Percentiles rank a stretch among this genome's conserved stretches.
These are phyloP conservation scores for Paedocypris micromegethes DNA, from an alignment of 2,797 vertebrate species.

Conservation along the genomic window DNA sequence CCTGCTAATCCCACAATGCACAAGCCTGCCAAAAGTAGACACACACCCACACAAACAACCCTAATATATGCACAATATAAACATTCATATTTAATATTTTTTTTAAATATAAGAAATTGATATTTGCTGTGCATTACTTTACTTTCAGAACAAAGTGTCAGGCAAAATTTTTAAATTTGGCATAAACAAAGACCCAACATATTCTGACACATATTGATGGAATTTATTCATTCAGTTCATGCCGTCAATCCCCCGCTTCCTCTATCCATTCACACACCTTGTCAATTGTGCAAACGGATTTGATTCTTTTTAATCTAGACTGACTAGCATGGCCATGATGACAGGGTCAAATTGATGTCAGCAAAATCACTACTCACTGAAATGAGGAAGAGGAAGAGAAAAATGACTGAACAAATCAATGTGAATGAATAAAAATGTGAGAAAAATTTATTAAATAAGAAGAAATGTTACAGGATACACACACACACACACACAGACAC, in stretches of 20 bases:
- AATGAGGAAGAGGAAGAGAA: not conserved
- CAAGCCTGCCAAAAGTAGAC: conserved; percentile 35
- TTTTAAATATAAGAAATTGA: not conserved
- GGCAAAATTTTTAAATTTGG: no score
- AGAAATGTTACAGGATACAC: not conserved
- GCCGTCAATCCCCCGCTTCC: not conserved
- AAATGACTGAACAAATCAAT: not conserved
- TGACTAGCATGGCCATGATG: conserved; percentile 26
- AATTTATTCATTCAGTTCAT: conserved; percentile 2
- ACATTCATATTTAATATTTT: conserved; percentile 2
- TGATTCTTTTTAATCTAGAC: conserved; percentile 29
- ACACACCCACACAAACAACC: conserved; percentile 18
- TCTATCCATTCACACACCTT: not conserved
- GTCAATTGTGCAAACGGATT: conserved; percentile 29
- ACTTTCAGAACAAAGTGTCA: no score
- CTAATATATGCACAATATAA: conserved; percentile 7
- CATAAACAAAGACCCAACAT: no score
- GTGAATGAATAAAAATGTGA: not conserved
- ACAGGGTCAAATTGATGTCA: conserved; percentile 27
- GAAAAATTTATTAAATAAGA: not conserved
- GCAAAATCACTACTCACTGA: conserved; percentile 9
- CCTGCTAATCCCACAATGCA: conserved; percentile 46
- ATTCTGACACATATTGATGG: not conserved
- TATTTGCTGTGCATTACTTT: no score
- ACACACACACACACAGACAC: no score